Evolutionary conservation across 2,888 invertebrate genomes (phyloP), one percentile per base, ranked within the genome.

Genomic region (Lithodes maja): DNA sequence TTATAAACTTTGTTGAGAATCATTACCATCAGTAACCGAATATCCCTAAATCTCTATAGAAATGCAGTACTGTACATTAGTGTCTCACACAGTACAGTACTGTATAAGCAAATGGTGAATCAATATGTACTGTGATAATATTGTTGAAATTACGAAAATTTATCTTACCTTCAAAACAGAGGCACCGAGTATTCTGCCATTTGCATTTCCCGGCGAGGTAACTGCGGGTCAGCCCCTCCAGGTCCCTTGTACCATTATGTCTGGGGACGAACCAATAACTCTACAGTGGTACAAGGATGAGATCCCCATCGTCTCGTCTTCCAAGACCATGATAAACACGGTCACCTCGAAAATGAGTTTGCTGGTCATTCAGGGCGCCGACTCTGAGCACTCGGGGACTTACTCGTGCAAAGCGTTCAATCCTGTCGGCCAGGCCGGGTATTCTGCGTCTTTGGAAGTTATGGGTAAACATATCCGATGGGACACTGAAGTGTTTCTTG

Each of bases 351-450:
- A 88, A 83, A 90, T 92, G 85, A 91, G 89, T 75, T 71, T 92
- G 80, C 87, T 92, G 75, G 85, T 92, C 9, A 85, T 92, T 17
- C 89, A 90, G 53, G 84, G 91, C n/a, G 91, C 93, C 55, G 89
- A 92, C 15, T 92, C 92, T 7, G 87, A 91, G 33, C 93, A 93
- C 89, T 90, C 92, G 49, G 96, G 96, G 93, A 95, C 95, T 94
- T 96, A 96, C 93, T 94, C 95, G 92, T 96, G 95, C 93, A 93
- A 94, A 84, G 95, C 95, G 91, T 94, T 94, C 92, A 95, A 96
- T 94, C 94, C 94, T 92, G 95, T 95, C 91, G 95, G 95, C 92
- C 93, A 94, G 92, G 94, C 94, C 49, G 85, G 81, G 53, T 80
- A 86, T 53, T 83, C 89, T 17, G 89, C 92, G 12, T 79, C 87